These are phyloP conservation scores for Dicrurus megarhynchus DNA, from an alignment of 2,113 vertebrate species.

Conservation along the genomic window DNA sequence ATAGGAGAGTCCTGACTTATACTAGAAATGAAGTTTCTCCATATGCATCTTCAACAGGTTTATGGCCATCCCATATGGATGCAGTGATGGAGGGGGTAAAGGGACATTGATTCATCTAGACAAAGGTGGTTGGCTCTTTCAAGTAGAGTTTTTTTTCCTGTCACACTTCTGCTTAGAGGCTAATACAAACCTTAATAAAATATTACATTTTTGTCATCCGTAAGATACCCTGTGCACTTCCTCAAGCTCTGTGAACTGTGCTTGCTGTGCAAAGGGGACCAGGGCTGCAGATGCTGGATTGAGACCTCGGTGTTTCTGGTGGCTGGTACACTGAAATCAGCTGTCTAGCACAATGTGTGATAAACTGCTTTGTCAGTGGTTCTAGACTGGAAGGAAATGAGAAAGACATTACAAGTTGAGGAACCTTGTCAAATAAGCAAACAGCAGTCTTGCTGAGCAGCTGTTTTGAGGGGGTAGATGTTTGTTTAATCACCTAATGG, in stretches of 20 bases:
- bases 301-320: not conserved
- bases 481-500: constrained; percentile 17
- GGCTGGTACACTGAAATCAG: not conserved
- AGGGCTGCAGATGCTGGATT: not conserved
- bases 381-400: constrained; percentile 19
- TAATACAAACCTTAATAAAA: not conserved
- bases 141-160: not conserved
- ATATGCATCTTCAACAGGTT: not conserved
- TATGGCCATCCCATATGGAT: not conserved
- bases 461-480: not conserved
- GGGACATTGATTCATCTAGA: not conserved
- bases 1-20: not conserved
- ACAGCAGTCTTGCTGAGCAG: not conserved
- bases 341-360: not conserved
- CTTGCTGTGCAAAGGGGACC: not conserved
- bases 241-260: not conserved
- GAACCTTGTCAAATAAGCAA: constrained; percentile 30
- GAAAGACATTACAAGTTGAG: not conserved
- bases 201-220: not conserved
- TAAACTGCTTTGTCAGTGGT: not conserved
- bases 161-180: not conserved
- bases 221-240: not conserved
- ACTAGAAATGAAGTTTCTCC: not conserved
- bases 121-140: not conserved
- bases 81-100: not conserved